phyloP scores from a whole-genome alignment of 2,888 invertebrate genomes.

The Cecidostiba fungosa region DNA sequence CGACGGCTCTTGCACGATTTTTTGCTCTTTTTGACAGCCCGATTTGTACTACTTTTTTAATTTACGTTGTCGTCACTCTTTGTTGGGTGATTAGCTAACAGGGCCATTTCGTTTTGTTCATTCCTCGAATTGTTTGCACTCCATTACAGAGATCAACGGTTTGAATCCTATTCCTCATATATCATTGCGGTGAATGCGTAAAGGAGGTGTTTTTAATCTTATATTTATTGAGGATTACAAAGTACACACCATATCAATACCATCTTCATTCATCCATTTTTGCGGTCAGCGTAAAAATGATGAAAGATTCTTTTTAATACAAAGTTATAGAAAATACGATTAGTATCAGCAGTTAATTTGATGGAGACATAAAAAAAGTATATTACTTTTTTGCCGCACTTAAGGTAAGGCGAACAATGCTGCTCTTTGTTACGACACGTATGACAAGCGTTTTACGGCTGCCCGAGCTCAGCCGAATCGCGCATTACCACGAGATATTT shows the following conservation, averaged over 20 bases:
- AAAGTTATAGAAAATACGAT: constrained; percentile 7
- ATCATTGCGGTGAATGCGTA: too few relatives aligned
- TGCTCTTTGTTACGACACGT: constrained; percentile 20
- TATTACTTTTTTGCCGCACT: constrained; percentile 13
- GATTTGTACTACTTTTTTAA: constrained; percentile 23
- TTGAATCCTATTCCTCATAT: not conserved
- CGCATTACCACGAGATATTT: constrained; percentile 28
- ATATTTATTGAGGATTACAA: too few relatives aligned
- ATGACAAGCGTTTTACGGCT: constrained; percentile 31
- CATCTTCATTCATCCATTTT: not conserved
- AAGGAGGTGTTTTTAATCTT: too few relatives aligned
- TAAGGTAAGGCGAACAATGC: constrained; percentile 20
- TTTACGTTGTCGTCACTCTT: not conserved
- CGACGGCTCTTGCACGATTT: not conserved
- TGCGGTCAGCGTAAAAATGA: not conserved
- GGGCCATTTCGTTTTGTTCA: not conserved
- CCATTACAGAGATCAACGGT: not conserved
- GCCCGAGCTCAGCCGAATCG: constrained; percentile 26
- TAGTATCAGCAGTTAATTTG: constrained; percentile 25
- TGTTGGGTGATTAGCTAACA: not conserved
- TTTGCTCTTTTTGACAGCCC: not conserved
- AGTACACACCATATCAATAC: not conserved
- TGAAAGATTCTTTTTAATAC: not conserved
- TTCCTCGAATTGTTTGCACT: not conserved
- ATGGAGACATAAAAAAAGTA: constrained; percentile 17